Evolutionary conservation across 2,113 vertebrate species (phyloP).

Genomic region (Canis aureus): DNA sequence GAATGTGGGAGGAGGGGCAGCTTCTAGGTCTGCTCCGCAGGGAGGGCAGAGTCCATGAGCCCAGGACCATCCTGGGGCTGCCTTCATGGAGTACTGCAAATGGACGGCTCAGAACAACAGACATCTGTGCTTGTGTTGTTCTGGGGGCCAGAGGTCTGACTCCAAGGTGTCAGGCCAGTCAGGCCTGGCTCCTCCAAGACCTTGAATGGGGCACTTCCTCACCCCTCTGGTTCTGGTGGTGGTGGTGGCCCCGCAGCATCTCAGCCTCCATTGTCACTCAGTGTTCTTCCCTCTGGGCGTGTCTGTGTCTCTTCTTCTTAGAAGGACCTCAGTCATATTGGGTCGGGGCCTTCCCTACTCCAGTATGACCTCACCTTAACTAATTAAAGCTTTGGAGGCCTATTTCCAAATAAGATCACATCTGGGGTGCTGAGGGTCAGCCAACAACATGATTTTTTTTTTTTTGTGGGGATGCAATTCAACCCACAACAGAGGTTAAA

Average conservation of each 20-base stretch:
- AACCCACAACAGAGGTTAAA: background rate
- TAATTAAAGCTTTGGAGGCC: background rate
- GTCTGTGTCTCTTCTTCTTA: background rate
- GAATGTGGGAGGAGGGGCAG: background rate
- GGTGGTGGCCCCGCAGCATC: background rate
- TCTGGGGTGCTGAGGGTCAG: background rate
- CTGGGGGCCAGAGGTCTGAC: background rate
- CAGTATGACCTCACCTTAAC: background rate
- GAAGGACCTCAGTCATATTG: background rate
- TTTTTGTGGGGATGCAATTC: background rate
- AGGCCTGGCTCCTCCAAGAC: rapidly evolving
- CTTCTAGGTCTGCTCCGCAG: background rate
- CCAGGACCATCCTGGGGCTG: background rate
- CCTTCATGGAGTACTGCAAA: background rate
- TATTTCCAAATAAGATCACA: background rate
- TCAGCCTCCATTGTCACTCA: rapidly evolving
- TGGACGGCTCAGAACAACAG: background rate
- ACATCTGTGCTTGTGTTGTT: too few species aligned
- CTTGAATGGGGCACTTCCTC: background rate
- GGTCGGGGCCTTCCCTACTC: background rate
- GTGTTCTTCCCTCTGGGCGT: background rate
- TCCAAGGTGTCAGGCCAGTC: too few species aligned
- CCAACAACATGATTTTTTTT: background rate
- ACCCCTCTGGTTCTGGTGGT: background rate
- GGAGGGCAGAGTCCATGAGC: background rate